These are phyloP conservation scores for Python bivittatus DNA, from an alignment of 2,113 vertebrate genomes.

Conservation along the genomic window DNA sequence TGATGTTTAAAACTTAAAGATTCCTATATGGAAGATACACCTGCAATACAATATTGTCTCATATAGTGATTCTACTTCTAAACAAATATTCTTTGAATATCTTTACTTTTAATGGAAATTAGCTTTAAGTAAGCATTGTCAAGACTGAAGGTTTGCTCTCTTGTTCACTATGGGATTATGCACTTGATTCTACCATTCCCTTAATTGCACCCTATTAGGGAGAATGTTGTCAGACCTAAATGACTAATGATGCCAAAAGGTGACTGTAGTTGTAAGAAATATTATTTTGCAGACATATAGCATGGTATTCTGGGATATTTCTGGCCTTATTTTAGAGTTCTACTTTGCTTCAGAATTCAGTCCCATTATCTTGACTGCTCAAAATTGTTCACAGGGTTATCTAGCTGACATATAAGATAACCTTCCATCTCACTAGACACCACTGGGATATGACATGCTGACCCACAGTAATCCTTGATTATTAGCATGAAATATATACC, in stretches of 20 bases:
- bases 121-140: slow-evolving; percentile 16
- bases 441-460: slow-evolving; percentile 76
- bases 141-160: slow-evolving; percentile 9
- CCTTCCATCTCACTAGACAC: slow-evolving; percentile 72
- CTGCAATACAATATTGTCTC: neutral
- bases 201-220: slow-evolving; percentile 54
- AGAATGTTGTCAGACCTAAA: slow-evolving; percentile 51
- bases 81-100: neutral
- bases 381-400: slow-evolving; percentile 72
- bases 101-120: neutral
- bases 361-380: slow-evolving; percentile 71
- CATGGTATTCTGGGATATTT: slow-evolving; percentile 49
- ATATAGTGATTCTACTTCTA: neutral
- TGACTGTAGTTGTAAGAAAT: slow-evolving; percentile 52
- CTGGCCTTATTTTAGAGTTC: slow-evolving; percentile 64
- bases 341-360: slow-evolving; percentile 71
- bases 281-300: neutral
- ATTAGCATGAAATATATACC: slow-evolving; percentile 74
- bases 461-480: slow-evolving; percentile 72
- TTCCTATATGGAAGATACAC: neutral
- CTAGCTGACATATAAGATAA: slow-evolving; percentile 74
- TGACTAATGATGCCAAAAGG: slow-evolving; percentile 57
- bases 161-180: slow-evolving; percentile 24
- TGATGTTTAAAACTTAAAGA: neutral
- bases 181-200: slow-evolving; percentile 33